These are phyloP conservation scores for Coelopa frigida DNA, from an alignment of 1,140 invertebrate genomes.

Conservation along the genomic window DNA sequence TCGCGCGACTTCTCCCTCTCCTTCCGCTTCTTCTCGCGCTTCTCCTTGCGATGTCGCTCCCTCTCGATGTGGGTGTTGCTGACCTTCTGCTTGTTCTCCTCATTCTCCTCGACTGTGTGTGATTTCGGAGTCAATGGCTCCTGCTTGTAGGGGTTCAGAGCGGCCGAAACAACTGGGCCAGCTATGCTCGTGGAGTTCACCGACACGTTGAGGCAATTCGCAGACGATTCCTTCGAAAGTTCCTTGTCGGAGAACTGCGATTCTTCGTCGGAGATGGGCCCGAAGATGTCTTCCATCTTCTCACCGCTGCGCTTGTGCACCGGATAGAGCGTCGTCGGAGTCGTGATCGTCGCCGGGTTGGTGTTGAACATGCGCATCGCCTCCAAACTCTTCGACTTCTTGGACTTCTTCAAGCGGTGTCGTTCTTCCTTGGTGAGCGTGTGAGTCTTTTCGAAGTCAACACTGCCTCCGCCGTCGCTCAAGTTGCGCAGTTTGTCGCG, in stretches of 20 bases:
- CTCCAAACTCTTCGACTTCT: constrained; percentile 46
- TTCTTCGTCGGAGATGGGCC: constrained; percentile 71
- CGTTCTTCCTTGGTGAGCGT: constrained; percentile 34
- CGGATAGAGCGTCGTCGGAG: background rate
- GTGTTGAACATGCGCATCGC: constrained; percentile 11
- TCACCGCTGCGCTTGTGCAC: constrained; percentile 45
- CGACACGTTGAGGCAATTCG: constrained; percentile 3
- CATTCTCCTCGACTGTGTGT: constrained; percentile 23
- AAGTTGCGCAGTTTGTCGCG: constrained; percentile 56
- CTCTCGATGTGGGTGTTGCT: constrained; percentile 19
- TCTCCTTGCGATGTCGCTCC: constrained; percentile 48
- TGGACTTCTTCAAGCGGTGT: constrained; percentile 50
- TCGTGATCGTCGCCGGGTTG: background rate
- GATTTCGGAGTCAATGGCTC: constrained; percentile 25
- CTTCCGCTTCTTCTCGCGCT: constrained; percentile 63
- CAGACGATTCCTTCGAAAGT: constrained; percentile 18
- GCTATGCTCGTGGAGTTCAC: constrained; percentile 7
- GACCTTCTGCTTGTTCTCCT: constrained; percentile 17
- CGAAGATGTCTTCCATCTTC: constrained; percentile 82
- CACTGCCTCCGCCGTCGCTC: constrained; percentile 30
- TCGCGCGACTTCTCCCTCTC: constrained; percentile 48
- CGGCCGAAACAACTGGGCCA: constrained; percentile 38
- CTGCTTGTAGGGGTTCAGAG: constrained; percentile 38
- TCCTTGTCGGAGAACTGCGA: constrained; percentile 30
- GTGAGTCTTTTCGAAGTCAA: constrained; percentile 53